A percentile compares a stretch with the other conserved stretches of the same genome.
Evolutionary conservation across 1,140 invertebrate genomes (phyloP).

Genomic region (Drosophila ficusphila): DNA sequence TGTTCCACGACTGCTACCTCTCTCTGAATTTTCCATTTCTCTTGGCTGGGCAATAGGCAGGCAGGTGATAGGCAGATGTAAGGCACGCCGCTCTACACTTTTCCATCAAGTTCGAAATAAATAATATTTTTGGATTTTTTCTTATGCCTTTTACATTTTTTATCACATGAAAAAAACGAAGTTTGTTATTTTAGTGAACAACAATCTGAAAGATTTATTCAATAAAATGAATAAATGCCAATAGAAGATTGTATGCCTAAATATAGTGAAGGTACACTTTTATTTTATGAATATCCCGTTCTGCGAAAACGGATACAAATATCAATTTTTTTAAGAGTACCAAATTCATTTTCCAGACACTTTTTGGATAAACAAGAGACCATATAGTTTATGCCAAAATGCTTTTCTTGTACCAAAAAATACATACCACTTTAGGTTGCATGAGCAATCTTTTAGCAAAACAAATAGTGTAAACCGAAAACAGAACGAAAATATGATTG

Average conservation of each 20-base stretch:
- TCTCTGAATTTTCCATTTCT: neutral
- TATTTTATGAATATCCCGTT: no score
- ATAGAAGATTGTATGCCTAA: no score
- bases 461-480: constrained; percentile 20
- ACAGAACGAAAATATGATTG: neutral
- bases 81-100: neutral
- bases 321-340: no score
- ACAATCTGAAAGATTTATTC: neutral
- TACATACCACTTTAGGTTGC: constrained; percentile 10
- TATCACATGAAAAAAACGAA: neutral
- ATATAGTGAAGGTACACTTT: no score
- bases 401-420: neutral
- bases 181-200: neutral
- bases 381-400: neutral
- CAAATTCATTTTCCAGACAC: constrained; percentile 11
- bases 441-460: constrained; percentile 15
- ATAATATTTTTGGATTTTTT: no score
- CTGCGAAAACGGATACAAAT: no score
- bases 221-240: no score
- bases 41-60: neutral
- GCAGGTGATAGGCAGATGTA: neutral
- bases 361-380: neutral
- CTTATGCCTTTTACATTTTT: no score
- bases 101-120: neutral
- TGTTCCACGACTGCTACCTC: constrained; percentile 31